A percentile compares a stretch with the other conserved stretches of the same genome.
These are phyloP conservation scores for Protobothrops flavoviridis DNA, from an alignment of 2,113 vertebrate genomes.

Conservation along the genomic window DNA sequence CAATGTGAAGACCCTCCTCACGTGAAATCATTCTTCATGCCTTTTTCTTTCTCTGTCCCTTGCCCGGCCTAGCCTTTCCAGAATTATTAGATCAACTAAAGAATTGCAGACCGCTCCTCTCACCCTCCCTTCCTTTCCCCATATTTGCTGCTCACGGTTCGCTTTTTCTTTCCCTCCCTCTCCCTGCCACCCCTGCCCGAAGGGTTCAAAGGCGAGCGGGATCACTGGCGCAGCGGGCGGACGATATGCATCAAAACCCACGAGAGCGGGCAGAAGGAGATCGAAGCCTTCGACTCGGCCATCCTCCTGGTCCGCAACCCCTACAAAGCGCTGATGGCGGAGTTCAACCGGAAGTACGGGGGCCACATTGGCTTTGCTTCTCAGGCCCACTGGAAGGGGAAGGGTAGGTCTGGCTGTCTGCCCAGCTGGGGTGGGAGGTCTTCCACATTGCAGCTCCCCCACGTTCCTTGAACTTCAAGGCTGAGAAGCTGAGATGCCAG, in stretches of 20 bases:
- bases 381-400: conserved; percentile 93
- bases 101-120: too few species aligned
- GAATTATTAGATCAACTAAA: not conserved
- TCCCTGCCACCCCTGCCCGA: not conserved
- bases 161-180: accelerated
- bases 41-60: not conserved
- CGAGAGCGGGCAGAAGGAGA: conserved; percentile 94
- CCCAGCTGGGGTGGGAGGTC: not conserved
- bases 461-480: not conserved
- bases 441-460: not conserved
- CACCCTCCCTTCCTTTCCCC: not conserved
- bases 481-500: not conserved
- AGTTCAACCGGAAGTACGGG: conserved; percentile 96
- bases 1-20: not conserved
- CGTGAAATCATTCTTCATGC: not conserved
- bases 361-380: conserved; percentile 95
- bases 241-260: conserved; percentile 97
- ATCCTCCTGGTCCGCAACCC: conserved; percentile 94
- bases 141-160: not conserved
- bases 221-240: conserved; percentile 93
- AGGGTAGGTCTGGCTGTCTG: conserved; percentile 74
- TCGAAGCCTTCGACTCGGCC: conserved; percentile 87
- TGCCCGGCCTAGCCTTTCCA: not conserved
- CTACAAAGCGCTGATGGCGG: conserved; percentile 96
- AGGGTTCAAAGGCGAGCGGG: conserved; percentile 97